phyloP scores from a whole-genome alignment of 2,888 invertebrate species.

The Fissipunctia ypsillon region DNA sequence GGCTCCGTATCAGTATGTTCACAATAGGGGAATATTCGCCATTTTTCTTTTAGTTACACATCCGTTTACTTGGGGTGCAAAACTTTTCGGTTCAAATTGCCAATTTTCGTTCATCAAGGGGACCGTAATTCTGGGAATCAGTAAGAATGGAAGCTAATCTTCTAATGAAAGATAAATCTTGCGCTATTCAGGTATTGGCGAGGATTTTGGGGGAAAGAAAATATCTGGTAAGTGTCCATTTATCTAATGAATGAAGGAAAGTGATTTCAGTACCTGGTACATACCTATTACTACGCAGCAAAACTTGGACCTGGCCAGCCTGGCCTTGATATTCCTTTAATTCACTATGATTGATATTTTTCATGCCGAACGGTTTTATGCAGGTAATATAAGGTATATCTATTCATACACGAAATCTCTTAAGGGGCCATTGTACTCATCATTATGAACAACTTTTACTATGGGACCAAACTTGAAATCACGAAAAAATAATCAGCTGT shows the following conservation, averaged over 20 bases:
- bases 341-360: neutral
- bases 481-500: no score
- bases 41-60: conserved; percentile 73
- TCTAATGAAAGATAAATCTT: conserved; percentile 62
- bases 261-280: neutral
- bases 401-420: no score
- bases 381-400: no score
- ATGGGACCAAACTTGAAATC: no score
- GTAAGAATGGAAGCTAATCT: conserved; percentile 62
- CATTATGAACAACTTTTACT: no score
- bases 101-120: conserved; percentile 68
- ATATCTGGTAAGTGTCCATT: conserved; percentile 1
- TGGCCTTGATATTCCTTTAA: neutral
- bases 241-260: conserved; percentile 13
- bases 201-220: conserved; percentile 18
- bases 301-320: neutral
- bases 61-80: conserved; percentile 60
- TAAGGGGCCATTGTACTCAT: no score
- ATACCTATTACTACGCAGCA: neutral
- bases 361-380: neutral
- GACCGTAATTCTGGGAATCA: conserved; percentile 55
- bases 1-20: conserved; percentile 60
- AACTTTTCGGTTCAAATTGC: conserved; percentile 66
- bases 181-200: conserved; percentile 17
- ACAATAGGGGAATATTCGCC: conserved; percentile 68